Evolutionary conservation across 2,797 vertebrate genomes (phyloP).

Genomic region (Ctenochaetus hawaiiensis): DNA sequence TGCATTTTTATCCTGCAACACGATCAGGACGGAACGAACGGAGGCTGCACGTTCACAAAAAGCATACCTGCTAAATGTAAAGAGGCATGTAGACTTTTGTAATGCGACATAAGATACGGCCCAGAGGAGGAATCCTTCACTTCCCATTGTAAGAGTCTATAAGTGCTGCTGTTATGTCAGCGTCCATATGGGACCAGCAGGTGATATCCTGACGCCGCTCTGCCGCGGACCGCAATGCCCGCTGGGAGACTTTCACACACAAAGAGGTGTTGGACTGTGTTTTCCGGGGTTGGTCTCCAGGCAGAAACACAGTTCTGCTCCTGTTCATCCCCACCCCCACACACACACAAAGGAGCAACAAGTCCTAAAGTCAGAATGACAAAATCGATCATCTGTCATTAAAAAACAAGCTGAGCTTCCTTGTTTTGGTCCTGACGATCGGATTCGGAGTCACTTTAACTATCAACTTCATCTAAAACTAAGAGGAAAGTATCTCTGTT

Average conservation of each 20-base stretch:
- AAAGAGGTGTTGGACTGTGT: not conserved
- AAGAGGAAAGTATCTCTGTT: not conserved
- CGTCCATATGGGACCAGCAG: not conserved
- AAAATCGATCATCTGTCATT: slow-evolving; percentile 1
- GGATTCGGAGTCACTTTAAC: too few species aligned
- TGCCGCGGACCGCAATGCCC: slow-evolving; percentile 7
- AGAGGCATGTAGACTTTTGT: slow-evolving; percentile 25
- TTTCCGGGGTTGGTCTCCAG: not conserved
- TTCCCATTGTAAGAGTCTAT: slow-evolving; percentile 19
- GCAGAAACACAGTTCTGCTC: not conserved
- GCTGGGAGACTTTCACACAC: slow-evolving; percentile 23
- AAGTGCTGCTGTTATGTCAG: not conserved
- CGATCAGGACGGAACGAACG: not conserved
- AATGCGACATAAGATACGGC: slow-evolving; percentile 28
- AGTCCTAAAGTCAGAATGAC: not conserved
- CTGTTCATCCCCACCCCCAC: not conserved
- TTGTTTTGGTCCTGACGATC: too few species aligned
- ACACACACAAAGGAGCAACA: not conserved
- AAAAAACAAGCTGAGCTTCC: too few species aligned
- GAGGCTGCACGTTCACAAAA: slow-evolving; percentile 2
- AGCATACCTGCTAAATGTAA: slow-evolving; percentile 1
- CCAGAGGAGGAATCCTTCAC: slow-evolving; percentile 14
- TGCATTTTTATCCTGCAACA: slow-evolving; percentile 26
- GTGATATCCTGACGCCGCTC: slow-evolving; percentile 11
- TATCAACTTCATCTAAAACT: not conserved